Base-by-base conservation (phyloP, 2,888 invertebrate species). In the Tetramorium bicarinatum region DNA sequence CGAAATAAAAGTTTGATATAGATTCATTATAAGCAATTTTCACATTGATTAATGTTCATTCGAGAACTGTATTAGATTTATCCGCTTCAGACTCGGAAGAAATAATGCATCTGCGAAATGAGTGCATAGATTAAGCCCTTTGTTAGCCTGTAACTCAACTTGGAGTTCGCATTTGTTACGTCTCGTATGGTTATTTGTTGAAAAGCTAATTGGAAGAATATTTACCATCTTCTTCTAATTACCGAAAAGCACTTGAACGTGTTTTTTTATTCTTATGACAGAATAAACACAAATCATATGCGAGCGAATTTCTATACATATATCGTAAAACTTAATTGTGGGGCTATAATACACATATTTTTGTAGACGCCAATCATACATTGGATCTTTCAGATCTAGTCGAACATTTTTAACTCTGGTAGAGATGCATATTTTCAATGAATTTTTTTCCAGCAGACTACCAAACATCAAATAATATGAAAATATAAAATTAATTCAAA, bases 1-100 rank as follows among this genome's bases (percentile, higher is more conserved):
- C 95, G 34, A 90, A 94, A 76, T 94, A 92, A 91, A 88, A 13
- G 72, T 62, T 47, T 8, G 52, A 71, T 59, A 79, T 2, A n/a
- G 21, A 21, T 25, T 41, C 13, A 29, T 25, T 18, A 38, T 18
- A 8, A 29, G 18, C 13, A 41, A 3, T 41, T 13, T 64, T 44
- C n/a, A 59, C 11, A 8, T 74, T 74, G 8, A 47, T 59, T 34
- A 56, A 69, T 47, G 2, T 44, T 79, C 44, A 38, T 61, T 2
- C 44, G n/a, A 54, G 9, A 67, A 9, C 6, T 64, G 29, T n/a
- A 77, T 75, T 76, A 25, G 25, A 62, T 56, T 29, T n/a, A n/a
- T 49, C 61, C 7, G n/a, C 59, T 69, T 69, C 21, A 66, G 47
- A 3, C 13, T 52, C 38, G 41, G 11, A 9, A 72, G 21, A 44